Base-by-base conservation (phyloP, 2,888 invertebrate species). In the Trichacis sp. region DNA sequence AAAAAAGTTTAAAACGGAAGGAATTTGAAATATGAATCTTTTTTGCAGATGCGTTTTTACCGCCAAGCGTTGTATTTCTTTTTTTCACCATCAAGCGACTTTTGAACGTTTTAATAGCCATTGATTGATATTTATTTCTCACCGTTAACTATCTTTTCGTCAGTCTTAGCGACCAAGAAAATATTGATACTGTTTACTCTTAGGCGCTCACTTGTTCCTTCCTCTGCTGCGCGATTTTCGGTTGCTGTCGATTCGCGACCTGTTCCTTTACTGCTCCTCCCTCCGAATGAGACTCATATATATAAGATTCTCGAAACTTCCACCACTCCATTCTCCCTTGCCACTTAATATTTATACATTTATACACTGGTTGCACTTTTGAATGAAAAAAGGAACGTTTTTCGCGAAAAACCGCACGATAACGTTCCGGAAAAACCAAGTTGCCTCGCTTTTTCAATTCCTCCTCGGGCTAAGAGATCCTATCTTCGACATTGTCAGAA, bases 161-260 rank as follows among this genome's bases (percentile, higher is more conserved):
- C n/a, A n/a, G n/a, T n/a, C n/a, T n/a, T n/a, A n/a, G n/a, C n/a
- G n/a, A n/a, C n/a, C n/a, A n/a, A n/a, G n/a, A n/a, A n/a, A n/a
- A n/a, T n/a, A n/a, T n/a, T n/a, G n/a, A n/a, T n/a, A n/a, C n/a
- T n/a, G n/a, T n/a, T n/a, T n/a, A n/a, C n/a, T n/a, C n/a, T n/a
- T n/a, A n/a, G n/a, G n/a, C n/a, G n/a, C 24, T 24, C 24, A 5
- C 24, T 8, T 3, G 24, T 8, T 24, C 24, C 60, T 62, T 62
- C 58, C 53, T 57, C 57, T 61, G 57, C 61, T 58, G 49, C 45
- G 36, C 57, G 60, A 60, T 68, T 67, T 68, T 68, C 67, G 67
- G 63, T 64, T 68, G 67, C 67, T 68, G 63, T 68, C 67, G 60
- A 57, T 68, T 64, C 67, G 67, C 63, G 63, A 68, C 67, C 67